phyloP scores from a whole-genome alignment of 2,888 invertebrate genomes.

The Thelaira solivaga region DNA sequence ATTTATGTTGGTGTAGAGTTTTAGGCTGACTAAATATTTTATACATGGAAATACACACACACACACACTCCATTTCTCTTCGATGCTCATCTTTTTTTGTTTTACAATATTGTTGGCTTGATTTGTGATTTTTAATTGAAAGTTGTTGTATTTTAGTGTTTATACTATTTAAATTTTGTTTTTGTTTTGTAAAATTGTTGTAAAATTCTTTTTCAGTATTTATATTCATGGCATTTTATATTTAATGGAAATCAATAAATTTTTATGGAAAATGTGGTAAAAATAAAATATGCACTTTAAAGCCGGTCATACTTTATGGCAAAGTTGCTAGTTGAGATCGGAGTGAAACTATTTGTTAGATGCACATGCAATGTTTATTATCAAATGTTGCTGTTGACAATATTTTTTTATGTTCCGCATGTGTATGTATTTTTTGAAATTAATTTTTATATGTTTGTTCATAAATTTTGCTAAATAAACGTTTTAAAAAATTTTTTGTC shows the following conservation, averaged over 20 bases:
- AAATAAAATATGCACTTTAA: slow-evolving; percentile 19
- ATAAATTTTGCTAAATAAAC: not conserved
- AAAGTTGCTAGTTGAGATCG: too few relatives aligned
- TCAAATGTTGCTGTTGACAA: slow-evolving; percentile 31
- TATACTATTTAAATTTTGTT: slow-evolving; percentile 1
- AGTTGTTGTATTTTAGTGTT: slow-evolving; percentile 44
- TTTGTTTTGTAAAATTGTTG: too few relatives aligned
- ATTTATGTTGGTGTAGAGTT: slow-evolving; percentile 53
- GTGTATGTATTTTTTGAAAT: slow-evolving; percentile 6
- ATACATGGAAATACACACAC: not conserved
- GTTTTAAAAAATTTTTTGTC: not conserved
- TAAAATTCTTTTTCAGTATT: slow-evolving; percentile 29
- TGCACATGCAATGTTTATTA: too few relatives aligned
- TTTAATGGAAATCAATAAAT: slow-evolving; percentile 62
- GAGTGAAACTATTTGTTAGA: not conserved
- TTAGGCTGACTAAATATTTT: slow-evolving; percentile 43
- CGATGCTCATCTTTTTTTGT: not conserved
- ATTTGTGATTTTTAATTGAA: slow-evolving; percentile 62
- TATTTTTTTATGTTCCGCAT: slow-evolving; percentile 7
- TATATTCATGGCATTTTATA: slow-evolving; percentile 33
- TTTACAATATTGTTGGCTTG: slow-evolving; percentile 48
- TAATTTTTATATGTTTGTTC: not conserved
- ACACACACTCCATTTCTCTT: not conserved
- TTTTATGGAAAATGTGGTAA: slow-evolving; percentile 37
- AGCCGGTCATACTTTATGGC: slow-evolving; percentile 13